Percentiles rank a stretch among this genome's conserved stretches.
Evolutionary conservation across 2,888 invertebrate species (phyloP).

Genomic region (Marasmarcha lunaedactyla): DNA sequence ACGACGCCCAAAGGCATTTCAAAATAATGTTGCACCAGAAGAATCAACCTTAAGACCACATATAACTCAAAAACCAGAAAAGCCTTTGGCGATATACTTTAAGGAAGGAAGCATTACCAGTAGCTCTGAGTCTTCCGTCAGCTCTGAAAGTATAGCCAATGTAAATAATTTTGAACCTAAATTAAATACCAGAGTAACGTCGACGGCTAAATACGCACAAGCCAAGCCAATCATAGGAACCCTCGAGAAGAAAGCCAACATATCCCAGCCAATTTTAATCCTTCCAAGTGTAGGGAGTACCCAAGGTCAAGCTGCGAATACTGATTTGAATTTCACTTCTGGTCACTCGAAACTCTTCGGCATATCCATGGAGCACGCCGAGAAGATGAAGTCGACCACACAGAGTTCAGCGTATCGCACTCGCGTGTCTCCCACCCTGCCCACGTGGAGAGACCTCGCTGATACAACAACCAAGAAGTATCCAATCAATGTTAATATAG

Average conservation of each 20-base stretch:
- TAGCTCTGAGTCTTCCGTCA: conserved; percentile 32
- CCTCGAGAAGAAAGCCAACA: not conserved
- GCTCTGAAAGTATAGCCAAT: conserved; percentile 25
- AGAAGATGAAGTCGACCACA: conserved; percentile 60
- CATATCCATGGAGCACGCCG: conserved; percentile 72
- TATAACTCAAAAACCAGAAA: conserved; percentile 58
- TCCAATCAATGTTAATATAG: conserved; percentile 41
- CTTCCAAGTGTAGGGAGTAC: conserved; percentile 21
- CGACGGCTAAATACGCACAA: not conserved
- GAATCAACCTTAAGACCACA: conserved; percentile 55
- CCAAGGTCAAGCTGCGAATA: conserved; percentile 16
- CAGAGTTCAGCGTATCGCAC: conserved; percentile 60
- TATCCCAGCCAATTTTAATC: conserved; percentile 17
- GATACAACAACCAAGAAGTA: conserved; percentile 56
- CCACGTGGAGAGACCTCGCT: conserved; percentile 55
- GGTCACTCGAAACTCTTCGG: conserved; percentile 75
- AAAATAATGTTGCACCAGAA: conserved; percentile 22
- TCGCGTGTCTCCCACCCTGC: conserved; percentile 74
- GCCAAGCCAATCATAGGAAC: not conserved
- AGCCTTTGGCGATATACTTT: conserved; percentile 50
- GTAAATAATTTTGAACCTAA: conserved; percentile 33
- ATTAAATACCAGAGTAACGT: conserved; percentile 21
- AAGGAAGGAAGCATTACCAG: conserved; percentile 26
- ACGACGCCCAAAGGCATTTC: conserved; percentile 37
- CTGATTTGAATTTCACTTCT: conserved; percentile 61